Base-by-base conservation (phyloP, 2,888 invertebrate species). In the Therioaphis trifolii region DNA sequence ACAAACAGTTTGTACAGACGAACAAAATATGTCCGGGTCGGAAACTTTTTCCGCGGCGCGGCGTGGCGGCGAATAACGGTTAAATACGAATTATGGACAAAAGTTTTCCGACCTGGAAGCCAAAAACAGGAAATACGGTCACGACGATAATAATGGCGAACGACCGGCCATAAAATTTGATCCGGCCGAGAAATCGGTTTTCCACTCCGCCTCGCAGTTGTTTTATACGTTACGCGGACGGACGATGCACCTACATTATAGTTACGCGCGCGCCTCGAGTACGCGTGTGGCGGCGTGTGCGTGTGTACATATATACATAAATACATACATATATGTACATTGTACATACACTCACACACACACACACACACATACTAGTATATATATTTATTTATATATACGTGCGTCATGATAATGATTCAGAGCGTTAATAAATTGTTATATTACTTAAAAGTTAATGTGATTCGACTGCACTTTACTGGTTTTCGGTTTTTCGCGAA, bases 131-230 rank as follows among this genome's bases (percentile, higher is more conserved):
- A 71, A 71, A 80, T 78, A 58, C 71, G n/a, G n/a, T n/a, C n/a
- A n/a, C n/a, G 29, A 40, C 29, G 18, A 35, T 72, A 61, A 63
- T 72, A 72, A 82, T 82, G 80, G 80, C 80, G 35, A 80, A 82
- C 80, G 72, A 61, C 61, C 80, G 49, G 72, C 72, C 63, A 72
- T 63, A 82, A 82, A 82, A 82, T 82, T 49, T 72, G 72, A 82
- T 61, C 29, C 29, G 29, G 58, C 29, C 46, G 49, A 63, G 61
- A 82, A 72, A 82, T 82, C 63, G 72, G 80, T 49, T 74, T n/a
- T n/a, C n/a, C n/a, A n/a, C n/a, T n/a, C 40, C 63, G 61, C 61
- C 46, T 71, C n/a, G 18, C n/a, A n/a, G 40, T 69, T 61, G 79
- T 80, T 46, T 71, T 80, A 71, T 46, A 61, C 55, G 5, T 29